phyloP scores from a whole-genome alignment of 2,888 invertebrate genomes.

The Dione juno region DNA sequence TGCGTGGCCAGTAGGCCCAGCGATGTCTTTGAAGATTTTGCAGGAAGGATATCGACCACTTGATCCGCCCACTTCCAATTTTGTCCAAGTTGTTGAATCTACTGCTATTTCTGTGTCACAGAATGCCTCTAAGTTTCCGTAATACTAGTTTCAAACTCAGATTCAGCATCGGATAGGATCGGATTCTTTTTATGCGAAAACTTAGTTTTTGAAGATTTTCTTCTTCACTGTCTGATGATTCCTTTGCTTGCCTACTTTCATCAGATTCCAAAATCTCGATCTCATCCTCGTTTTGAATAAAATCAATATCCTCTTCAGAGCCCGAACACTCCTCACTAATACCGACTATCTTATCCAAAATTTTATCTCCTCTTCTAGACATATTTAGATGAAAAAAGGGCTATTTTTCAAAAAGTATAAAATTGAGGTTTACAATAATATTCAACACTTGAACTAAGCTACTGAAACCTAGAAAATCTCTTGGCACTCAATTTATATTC shows the following conservation, averaged over 20 bases:
- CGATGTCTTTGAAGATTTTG: too few relatives aligned
- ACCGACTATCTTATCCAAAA: background rate
- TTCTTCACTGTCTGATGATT: slow-evolving; percentile 15
- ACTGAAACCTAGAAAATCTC: too few relatives aligned
- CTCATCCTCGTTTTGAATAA: background rate
- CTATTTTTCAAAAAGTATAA: too few relatives aligned
- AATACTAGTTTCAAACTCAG: slow-evolving; percentile 8
- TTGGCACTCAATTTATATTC: slow-evolving; percentile 1
- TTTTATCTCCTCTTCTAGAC: background rate
- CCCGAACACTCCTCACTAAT: background rate
- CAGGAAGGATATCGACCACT: too few relatives aligned
- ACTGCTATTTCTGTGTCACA: slow-evolving; percentile 24
- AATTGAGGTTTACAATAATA: background rate
- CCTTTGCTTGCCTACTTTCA: background rate
- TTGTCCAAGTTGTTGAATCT: slow-evolving; percentile 11
- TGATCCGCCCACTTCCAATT: background rate
- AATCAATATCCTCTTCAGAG: background rate
- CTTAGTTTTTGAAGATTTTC: slow-evolving; percentile 14
- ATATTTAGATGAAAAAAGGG: background rate
- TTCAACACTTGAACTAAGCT: background rate
- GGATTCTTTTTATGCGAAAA: slow-evolving; percentile 9
- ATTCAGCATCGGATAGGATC: slow-evolving; percentile 22
- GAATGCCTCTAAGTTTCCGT: slow-evolving; percentile 23
- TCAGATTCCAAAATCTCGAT: background rate
- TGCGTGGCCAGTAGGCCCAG: too few relatives aligned